Evolutionary conservation across 2,797 vertebrate species (phyloP), one percentile per base, ranked within the genome.

Genomic region (Paramormyrops hopkinsi): DNA sequence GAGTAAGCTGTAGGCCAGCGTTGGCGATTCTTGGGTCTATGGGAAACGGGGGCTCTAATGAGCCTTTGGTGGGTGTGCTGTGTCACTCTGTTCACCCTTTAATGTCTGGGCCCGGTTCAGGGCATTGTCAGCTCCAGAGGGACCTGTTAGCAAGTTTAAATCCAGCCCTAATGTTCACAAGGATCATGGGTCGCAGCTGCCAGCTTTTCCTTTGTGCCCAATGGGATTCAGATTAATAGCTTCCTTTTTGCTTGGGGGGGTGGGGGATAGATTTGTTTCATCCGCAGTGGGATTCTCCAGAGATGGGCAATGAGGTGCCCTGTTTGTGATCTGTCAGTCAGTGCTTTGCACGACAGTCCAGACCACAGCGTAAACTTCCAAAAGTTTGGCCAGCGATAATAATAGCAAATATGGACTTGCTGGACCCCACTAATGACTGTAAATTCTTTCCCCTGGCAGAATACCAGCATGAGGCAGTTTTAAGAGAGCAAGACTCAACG

Each of bases 111-210:
- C 9, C 82, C 11, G 2, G 44, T n/a, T 50, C 62, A 54, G 48
- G 29, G 3, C 79, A 59, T 48, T 89, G 9, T 50, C 89, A 89
- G 69, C n/a, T 53, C 90, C 89, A 65, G 76, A 54, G 93, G 93
- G 93, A 92, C 91, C 92, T 92, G 91, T 94, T 93, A 93, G 92
- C 83, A 82, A 90, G 79, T 14, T 73, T 82, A 87, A 69, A 90
- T 89, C 87, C 87, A 89, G 90, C 84, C 88, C 89, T 87, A 50
- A 84, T 84, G 46, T 51, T 50, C 46, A 25, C 44, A 46, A 25
- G 25, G 82, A 84, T 89, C 54, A 73, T 88, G 83, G 89, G 37
- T 83, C 82, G 79, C 83, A 86, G 65, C 41, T 22, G 11, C 44
- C 22, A 25, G 69, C 76, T 89, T 82, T 89, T 73, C 87, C 88